These are phyloP conservation scores for Pinna nobilis DNA, from an alignment of 1,140 invertebrate genomes.

Conservation along the genomic window DNA sequence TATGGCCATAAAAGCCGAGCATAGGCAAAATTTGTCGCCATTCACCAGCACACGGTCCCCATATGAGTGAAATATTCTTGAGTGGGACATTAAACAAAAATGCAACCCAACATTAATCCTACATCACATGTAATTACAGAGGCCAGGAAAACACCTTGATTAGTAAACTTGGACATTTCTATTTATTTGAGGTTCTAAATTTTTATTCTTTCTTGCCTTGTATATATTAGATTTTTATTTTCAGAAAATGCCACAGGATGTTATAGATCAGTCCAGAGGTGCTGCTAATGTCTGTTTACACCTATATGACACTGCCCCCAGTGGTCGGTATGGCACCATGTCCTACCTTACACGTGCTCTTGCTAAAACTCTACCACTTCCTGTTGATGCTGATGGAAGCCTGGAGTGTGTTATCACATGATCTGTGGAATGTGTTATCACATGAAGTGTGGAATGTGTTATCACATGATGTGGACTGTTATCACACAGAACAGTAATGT, in stretches of 20 bases:
- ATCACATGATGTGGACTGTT: too few relatives aligned
- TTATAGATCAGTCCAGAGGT: conserved; percentile 94
- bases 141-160: neutral
- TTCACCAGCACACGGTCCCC: too few relatives aligned
- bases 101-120: too few relatives aligned
- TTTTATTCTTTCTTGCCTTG: neutral
- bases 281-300: conserved; percentile 96
- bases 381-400: conserved; percentile 53
- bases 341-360: conserved; percentile 95
- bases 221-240: conserved; percentile 49
- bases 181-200: too few relatives aligned
- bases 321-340: conserved; percentile 97
- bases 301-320: conserved; percentile 98
- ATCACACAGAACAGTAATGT: too few relatives aligned
- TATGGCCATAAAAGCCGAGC: too few relatives aligned
- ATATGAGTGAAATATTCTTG: too few relatives aligned
- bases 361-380: conserved; percentile 70
- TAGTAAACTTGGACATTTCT: too few relatives aligned
- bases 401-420: conserved; percentile 67
- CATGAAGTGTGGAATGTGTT: conserved; percentile 49
- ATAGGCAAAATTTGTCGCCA: too few relatives aligned
- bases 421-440: conserved; percentile 77
- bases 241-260: conserved; percentile 88
- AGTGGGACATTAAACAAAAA: too few relatives aligned
- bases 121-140: too few relatives aligned